Evolutionary conservation across 2,888 invertebrate species (phyloP).

Genomic region (Stenoptilia bipunctidactyla): DNA sequence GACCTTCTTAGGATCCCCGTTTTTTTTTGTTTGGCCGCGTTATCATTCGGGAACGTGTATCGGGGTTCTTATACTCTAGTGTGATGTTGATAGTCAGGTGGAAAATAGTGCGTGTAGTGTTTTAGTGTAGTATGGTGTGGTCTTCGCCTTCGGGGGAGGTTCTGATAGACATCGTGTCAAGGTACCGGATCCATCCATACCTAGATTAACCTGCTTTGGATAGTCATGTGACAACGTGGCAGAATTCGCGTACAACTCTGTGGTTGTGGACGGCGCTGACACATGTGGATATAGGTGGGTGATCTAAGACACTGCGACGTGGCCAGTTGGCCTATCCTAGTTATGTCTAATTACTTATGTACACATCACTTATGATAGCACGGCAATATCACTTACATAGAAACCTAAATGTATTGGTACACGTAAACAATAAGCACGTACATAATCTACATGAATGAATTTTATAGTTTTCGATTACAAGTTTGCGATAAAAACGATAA

Average conservation of each 20-base stretch:
- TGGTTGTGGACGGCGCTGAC: too few species aligned
- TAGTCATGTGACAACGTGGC: conserved; percentile 22
- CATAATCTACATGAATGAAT: not conserved
- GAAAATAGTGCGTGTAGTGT: conserved; percentile 41
- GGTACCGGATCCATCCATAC: conserved; percentile 26
- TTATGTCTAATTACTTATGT: too few species aligned
- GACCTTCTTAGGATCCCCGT: conserved; percentile 69
- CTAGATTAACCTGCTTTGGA: conserved; percentile 15
- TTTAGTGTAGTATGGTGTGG: conserved; percentile 66
- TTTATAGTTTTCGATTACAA: conserved; percentile 1
- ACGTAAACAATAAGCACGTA: too few species aligned
- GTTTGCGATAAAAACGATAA: not conserved
- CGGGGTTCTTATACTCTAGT: conserved; percentile 55
- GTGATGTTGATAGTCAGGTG: conserved; percentile 60
- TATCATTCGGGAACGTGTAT: conserved; percentile 63
- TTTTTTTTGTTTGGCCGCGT: conserved; percentile 67
- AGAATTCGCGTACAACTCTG: too few species aligned
- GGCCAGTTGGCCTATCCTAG: too few species aligned
- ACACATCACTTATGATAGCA: too few species aligned
- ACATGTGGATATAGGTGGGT: too few species aligned
- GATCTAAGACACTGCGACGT: too few species aligned
- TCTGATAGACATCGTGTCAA: conserved; percentile 61
- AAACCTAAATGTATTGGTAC: too few species aligned
- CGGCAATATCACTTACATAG: too few species aligned
- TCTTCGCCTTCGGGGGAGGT: conserved; percentile 61